Evolutionary conservation across 2,113 vertebrate genomes (phyloP), one percentile per base, ranked within the genome.

Genomic region (Corapipo altera): DNA sequence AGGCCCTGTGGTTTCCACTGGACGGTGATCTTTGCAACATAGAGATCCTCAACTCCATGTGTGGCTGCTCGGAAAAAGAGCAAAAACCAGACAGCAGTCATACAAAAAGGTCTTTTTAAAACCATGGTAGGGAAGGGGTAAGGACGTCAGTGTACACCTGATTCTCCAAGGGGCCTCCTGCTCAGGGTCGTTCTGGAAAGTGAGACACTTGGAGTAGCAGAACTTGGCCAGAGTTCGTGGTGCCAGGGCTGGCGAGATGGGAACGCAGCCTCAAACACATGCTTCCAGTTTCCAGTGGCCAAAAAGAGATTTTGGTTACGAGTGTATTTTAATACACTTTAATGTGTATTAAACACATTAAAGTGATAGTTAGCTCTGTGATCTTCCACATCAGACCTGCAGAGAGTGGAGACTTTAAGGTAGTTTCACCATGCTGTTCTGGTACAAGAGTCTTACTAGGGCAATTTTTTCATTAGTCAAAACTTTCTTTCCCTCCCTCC

Each of bases 1-100:
- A 91, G 48, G 12, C 24, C 9, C 66, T 46, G 35, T 2, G 3
- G 16, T 43, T 75, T 48, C 61, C 22, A 26, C 32, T 28, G 28
- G 15, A 49, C 0, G 0, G 14, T 48, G 13, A 19, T 62, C 67
- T 76, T 75, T 3, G 5, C 17, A 23, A 6, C 1, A 0, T 54
- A 49, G 67, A 74, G 55, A 48, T 48, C 32, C 32, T 86, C 0
- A 0, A 43, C 33, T 61, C 41, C 3, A 0, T 15, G 15, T 19
- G 30, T 35, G 26, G 46, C 35, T 64, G 44, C 57, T 87, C 2
- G 1, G 81, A 67, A 69, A 78, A 88, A 62, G 33, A 71, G 11
- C 26, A 85, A 85, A 39, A 78, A 30, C 11, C 61, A 72, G 27
- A 15, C 48, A 88, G 48, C 12, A 82, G 10, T 30, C 32, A 13